Base-by-base conservation (phyloP, 2,888 invertebrate species). In the Smittia sp. region DNA sequence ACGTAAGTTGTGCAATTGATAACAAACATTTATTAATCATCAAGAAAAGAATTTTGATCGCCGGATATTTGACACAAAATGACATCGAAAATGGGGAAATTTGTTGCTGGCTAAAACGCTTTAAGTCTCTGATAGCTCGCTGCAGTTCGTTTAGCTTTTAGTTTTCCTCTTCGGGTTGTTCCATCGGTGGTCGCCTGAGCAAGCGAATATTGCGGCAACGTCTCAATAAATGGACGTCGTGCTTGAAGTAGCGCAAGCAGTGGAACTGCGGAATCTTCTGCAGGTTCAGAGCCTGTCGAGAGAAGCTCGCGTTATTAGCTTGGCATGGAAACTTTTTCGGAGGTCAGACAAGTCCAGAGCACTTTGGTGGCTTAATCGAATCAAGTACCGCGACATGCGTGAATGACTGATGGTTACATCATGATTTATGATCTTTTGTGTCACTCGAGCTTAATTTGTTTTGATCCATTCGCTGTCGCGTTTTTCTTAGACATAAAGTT, bases 201-300 rank as follows among this genome's bases (percentile, higher is more conserved):
- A 76, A 74, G 32, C 90, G 87, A 84, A 90, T 89, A 78, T 91
- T 90, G 78, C 90, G 86, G 84, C 92, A 92, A 77, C 90, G 88
- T 68, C 91, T 87, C 78, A 92, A 89, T 76, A 90, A 83, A 74
- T 80, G 77, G 24, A 81, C 77, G 77, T 92, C 91, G 78, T 91
- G 90, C 78, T 90, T 90, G 75, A 92, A 86, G 82, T 92, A 92
- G 76, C 92, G 85, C 82, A 92, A 85, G 80, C 92, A 93, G 80
- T 93, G 92, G 91, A 91, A 92, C 79, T 92, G 92, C 0, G 93
- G 92, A 75, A 92, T 87, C 81, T 91, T 88, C 76, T 88, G 85
- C 90, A 92, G 86, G 77, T 90, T 88, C 68, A 90, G 82, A 41
- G 89, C 88, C 87, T 92, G 79, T 2, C 80, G 22, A 22, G 38